These are phyloP conservation scores for Dexiosoma caninum DNA, from an alignment of 2,888 invertebrate species.

Conservation along the genomic window DNA sequence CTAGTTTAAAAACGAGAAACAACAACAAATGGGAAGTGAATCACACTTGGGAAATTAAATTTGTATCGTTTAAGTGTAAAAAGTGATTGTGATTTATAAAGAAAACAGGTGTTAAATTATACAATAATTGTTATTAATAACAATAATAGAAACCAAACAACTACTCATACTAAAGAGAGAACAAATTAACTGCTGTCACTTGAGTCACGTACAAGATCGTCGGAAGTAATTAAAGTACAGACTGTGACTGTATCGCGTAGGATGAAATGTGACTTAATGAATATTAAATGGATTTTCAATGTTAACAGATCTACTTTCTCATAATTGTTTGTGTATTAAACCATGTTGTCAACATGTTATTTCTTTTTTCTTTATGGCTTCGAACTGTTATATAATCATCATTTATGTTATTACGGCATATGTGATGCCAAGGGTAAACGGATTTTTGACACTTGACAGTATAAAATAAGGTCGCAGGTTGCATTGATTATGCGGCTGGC, in stretches of 20 bases:
- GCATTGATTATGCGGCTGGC: too few species aligned
- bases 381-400: too few species aligned
- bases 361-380: too few species aligned
- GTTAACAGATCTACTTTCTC: background rate
- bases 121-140: too few species aligned
- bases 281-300: slow-evolving; percentile 1
- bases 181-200: background rate
- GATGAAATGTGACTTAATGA: background rate
- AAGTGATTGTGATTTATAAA: too few species aligned
- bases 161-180: too few species aligned
- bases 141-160: background rate
- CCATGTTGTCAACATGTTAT: background rate
- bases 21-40: background rate
- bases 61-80: background rate
- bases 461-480: too few species aligned
- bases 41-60: slow-evolving; percentile 24
- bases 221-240: background rate
- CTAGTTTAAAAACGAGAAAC: too few species aligned
- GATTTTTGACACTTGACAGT: too few species aligned
- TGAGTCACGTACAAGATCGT: background rate
- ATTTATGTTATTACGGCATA: too few species aligned
- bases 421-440: too few species aligned
- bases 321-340: background rate
- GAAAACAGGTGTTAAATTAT: too few species aligned
- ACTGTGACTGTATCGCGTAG: background rate